Base-by-base conservation (phyloP, 2,113 vertebrate genomes). In the Orientallactaga bullata region DNA sequence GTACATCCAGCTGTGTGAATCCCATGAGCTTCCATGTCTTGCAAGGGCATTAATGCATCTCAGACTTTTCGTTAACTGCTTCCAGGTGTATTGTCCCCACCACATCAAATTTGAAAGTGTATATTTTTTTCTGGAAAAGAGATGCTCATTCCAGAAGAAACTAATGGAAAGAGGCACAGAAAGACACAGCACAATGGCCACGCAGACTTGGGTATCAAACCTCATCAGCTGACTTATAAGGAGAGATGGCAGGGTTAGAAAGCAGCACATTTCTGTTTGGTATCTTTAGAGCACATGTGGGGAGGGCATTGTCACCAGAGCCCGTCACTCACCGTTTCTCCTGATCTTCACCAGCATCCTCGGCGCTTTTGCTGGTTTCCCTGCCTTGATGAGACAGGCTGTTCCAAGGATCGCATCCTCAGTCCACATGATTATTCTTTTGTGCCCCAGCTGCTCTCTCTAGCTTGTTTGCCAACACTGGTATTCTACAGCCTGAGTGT, bases 21-120 rank as follows among this genome's bases (percentile, higher is more conserved):
- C 73, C 13, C 37, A 13, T 76, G 74, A 66, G 71, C 58, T 80
- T 86, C 55, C 3, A 3, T 68, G 16, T 23, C 7, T 60, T 91
- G 5, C 8, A 15, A 0, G 89, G 82, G 92, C 58, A 76, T 91
- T 37, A 79, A 73, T 85, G 87, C 17, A 32, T 71, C 32, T 94
- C 32, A 42, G 17, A 58, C 28, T 87, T 82, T 74, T 90, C 61
- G 90, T 88, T n/a, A 58, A 63, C 23, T 77, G 9, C 74, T 90
- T 87, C 58, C 17, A 32, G 51, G 26, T 72, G 24, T 1, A 18
- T 51, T 84, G 73, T 79, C 35, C 55, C n/a, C 61, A 68, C 35
- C 32, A 89, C 20, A 28, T n/a, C 6, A 74, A 88, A 76, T 68
- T 74, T 65, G 32, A 39, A 51, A 71, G 30, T 63, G 26, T 58